Percentiles rank a stretch among this genome's conserved stretches.
Conservation (phyloP, 2,113 vertebrate genomes). For the Thunnus maccoyii region DNA sequence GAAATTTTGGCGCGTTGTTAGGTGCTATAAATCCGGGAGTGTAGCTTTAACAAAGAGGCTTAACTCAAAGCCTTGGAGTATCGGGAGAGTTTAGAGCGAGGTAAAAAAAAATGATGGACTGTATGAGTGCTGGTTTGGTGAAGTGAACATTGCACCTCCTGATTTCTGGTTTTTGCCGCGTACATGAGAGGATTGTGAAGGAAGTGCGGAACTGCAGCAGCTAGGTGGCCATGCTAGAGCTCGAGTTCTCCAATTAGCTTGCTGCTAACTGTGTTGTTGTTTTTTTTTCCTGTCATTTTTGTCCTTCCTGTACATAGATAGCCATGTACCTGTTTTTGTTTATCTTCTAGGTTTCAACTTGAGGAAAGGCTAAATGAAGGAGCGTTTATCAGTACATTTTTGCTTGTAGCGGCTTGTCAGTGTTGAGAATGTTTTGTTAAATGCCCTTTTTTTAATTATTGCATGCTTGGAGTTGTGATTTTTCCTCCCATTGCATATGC, state of each 20-base stretch:
- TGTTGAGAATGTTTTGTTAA: constrained; percentile 53
- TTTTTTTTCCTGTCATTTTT: constrained; percentile 8
- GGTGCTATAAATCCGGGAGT: constrained; percentile 17
- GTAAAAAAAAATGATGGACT: constrained; percentile 27
- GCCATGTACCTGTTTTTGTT: constrained; percentile 43
- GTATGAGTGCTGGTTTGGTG: constrained; percentile 33
- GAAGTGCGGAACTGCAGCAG: constrained; percentile 43
- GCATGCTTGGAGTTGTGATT: constrained; percentile 69
- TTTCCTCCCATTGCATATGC: constrained; percentile 35
- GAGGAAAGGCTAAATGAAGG: constrained; percentile 70
- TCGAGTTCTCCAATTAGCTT: constrained; percentile 66
- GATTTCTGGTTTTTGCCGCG: constrained; percentile 41
- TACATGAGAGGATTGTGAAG: constrained; percentile 38
- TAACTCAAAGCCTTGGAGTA: constrained; percentile 35
- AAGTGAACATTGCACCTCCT: constrained; percentile 33
- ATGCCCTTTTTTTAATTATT: constrained; percentile 34
- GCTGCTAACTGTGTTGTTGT: constrained; percentile 69
- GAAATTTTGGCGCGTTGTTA: constrained; percentile 5
- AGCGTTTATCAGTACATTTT: constrained; percentile 44
- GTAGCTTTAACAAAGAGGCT: constrained; percentile 5
- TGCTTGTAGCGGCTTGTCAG: constrained; percentile 56
- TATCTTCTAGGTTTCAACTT: constrained; percentile 43
- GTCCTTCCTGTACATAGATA: constrained; percentile 70
- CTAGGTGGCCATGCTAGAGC: constrained; percentile 24
- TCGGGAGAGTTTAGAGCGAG: constrained; percentile 18